A percentile compares a stretch with the other conserved stretches of the same genome.
Evolutionary conservation across 2,113 vertebrate species (phyloP).

Genomic region (Arothron firmamentum): DNA sequence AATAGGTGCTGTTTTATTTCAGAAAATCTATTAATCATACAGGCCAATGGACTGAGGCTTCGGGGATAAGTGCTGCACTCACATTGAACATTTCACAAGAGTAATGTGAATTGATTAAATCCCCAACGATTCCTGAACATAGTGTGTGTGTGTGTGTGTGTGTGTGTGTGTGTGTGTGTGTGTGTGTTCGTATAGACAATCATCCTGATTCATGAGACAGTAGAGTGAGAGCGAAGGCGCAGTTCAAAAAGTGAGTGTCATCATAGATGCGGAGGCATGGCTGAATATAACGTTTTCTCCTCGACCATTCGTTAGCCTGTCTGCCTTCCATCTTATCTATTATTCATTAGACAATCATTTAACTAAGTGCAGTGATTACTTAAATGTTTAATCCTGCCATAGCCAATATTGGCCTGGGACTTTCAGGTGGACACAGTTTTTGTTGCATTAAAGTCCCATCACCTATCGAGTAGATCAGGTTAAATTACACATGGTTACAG

Average conservation of each 20-base stretch:
- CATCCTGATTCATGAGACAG: slow-evolving; percentile 40
- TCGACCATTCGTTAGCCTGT: slow-evolving; percentile 61
- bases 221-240: slow-evolving; percentile 23
- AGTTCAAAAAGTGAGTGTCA: slow-evolving; percentile 15
- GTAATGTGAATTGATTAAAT: slow-evolving; percentile 64
- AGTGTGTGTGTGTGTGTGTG: background rate
- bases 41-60: slow-evolving; percentile 35
- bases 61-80: slow-evolving; percentile 39
- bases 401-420: slow-evolving; percentile 62
- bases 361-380: slow-evolving; percentile 71
- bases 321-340: slow-evolving; percentile 63
- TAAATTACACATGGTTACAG: slow-evolving; percentile 60
- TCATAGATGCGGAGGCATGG: slow-evolving; percentile 23
- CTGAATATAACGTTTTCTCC: slow-evolving; percentile 52
- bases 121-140: slow-evolving; percentile 26
- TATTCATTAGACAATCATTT: slow-evolving; percentile 73
- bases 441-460: slow-evolving; percentile 64
- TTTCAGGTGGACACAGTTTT: slow-evolving; percentile 64
- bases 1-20: slow-evolving; percentile 10
- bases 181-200: slow-evolving; percentile 23
- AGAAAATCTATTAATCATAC: slow-evolving; percentile 51
- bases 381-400: slow-evolving; percentile 71
- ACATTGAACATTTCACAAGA: slow-evolving; percentile 50
- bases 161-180: slow-evolving; percentile 11
- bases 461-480: slow-evolving; percentile 61